These are phyloP conservation scores for Trichacis sp. DNA, from an alignment of 2,888 invertebrate species.

Conservation along the genomic window DNA sequence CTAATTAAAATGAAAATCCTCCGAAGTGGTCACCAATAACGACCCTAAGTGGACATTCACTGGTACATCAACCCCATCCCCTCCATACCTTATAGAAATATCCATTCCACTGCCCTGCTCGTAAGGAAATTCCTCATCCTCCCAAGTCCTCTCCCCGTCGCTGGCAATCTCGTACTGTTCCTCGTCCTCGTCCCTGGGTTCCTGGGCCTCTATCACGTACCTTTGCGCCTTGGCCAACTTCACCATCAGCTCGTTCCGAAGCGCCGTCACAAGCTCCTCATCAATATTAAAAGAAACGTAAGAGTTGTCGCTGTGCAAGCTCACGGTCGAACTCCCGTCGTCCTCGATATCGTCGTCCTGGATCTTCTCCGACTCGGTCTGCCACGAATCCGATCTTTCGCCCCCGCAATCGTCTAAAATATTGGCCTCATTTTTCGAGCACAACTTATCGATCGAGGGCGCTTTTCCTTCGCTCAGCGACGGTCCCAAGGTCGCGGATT, in stretches of 20 bases:
- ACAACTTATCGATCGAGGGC: conserved; percentile 25
- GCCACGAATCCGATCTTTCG: too few relatives aligned
- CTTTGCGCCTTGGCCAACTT: conserved; percentile 79
- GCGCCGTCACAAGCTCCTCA: conserved; percentile 79
- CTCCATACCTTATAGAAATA: conserved; percentile 55
- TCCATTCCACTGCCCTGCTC: conserved; percentile 63
- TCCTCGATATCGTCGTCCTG: conserved; percentile 51
- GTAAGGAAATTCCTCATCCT: conserved; percentile 60
- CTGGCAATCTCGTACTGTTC: conserved; percentile 47
- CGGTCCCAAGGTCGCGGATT: background rate
- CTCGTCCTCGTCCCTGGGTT: conserved; percentile 57
- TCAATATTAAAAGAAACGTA: conserved; percentile 75
- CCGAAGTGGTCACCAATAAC: too few relatives aligned
- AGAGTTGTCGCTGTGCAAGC: conserved; percentile 69
- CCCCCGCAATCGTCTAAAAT: conserved; percentile 35
- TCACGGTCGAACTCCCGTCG: conserved; percentile 70
- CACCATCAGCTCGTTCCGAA: conserved; percentile 78
- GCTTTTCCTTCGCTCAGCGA: background rate
- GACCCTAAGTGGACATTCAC: too few relatives aligned
- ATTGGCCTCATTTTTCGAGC: conserved; percentile 36
- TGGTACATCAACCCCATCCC: too few relatives aligned
- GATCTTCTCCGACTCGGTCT: conserved; percentile 10
- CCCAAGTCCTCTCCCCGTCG: conserved; percentile 57
- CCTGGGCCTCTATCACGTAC: conserved; percentile 60
- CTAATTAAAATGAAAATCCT: too few relatives aligned